Conservation (phyloP, 2,797 vertebrate genomes). For the Pantherophis vulpinus region DNA sequence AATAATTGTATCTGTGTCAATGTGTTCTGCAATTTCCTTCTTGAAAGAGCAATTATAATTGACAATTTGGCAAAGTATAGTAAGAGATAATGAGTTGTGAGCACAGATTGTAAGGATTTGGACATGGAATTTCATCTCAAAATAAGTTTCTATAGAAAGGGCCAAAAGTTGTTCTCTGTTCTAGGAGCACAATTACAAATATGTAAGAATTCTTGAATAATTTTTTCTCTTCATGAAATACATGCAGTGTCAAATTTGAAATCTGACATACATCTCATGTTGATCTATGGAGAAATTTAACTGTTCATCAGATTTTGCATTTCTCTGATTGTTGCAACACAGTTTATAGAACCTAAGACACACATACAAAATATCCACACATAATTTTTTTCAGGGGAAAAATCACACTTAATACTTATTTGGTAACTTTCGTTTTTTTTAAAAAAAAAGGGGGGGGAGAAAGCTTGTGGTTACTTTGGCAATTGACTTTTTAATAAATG, state of each 20-base stretch:
- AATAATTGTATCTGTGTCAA: constrained; percentile 41
- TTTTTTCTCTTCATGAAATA: not conserved
- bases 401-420: not conserved
- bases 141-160: constrained; percentile 10
- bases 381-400: not conserved
- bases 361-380: not conserved
- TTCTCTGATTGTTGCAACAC: not conserved
- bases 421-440: not conserved
- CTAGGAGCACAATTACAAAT: not conserved
- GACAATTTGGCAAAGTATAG: constrained; percentile 52
- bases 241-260: not conserved
- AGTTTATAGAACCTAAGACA: not conserved
- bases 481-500: not conserved
- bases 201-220: not conserved
- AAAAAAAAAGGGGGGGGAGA: fast-evolving
- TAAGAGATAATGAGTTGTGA: constrained; percentile 51
- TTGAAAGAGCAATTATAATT: constrained; percentile 40
- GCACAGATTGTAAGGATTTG: constrained; percentile 48
- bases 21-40: constrained; percentile 47
- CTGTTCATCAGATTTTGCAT: not conserved
- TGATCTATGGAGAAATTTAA: not conserved
- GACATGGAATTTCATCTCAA: constrained; percentile 32
- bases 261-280: not conserved
- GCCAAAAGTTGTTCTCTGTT: constrained; percentile 25
- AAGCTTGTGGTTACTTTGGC: not conserved